Conservation (phyloP, 2,888 invertebrate species). For the Mesorhabditis spiculigera region DNA sequence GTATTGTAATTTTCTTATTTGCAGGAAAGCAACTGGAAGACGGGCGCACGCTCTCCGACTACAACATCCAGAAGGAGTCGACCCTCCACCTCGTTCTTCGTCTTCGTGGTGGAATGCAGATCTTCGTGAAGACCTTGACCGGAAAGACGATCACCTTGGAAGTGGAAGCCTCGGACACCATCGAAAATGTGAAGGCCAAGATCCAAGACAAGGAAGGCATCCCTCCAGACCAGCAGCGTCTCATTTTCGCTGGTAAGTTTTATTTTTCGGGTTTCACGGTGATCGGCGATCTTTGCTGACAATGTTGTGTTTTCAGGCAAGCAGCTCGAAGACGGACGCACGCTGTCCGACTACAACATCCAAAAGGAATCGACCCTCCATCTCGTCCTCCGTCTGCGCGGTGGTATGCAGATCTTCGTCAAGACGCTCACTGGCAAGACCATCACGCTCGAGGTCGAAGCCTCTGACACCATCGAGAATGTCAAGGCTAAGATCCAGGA, state of each 20-base stretch:
- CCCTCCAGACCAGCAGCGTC: no score
- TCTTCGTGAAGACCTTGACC: slow-evolving; percentile 82
- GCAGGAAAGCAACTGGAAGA: no score
- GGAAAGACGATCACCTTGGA: slow-evolving; percentile 75
- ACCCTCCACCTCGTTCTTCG: no score
- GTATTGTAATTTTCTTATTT: no score
- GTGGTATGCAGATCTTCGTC: slow-evolving; percentile 62
- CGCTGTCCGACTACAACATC: no score
- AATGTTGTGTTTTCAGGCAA: slow-evolving; percentile 63
- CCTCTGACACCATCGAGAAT: slow-evolving; percentile 7
- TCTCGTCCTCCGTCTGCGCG: no score
- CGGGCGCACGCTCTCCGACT: no score
- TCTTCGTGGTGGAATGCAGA: slow-evolving; percentile 68
- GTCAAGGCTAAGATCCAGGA: no score
- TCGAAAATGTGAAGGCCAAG: no score
- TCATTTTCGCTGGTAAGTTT: not conserved
- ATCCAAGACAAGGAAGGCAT: no score
- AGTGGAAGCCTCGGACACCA: slow-evolving; percentile 10
- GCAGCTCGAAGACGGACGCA: slow-evolving; percentile 81
- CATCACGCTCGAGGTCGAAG: slow-evolving; percentile 25
- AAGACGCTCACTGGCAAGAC: slow-evolving; percentile 81
- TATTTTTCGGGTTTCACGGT: slow-evolving; percentile 26
- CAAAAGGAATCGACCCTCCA: no score
- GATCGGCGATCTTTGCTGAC: slow-evolving; percentile 33
- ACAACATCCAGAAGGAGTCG: no score